Conservation (phyloP, 2,797 vertebrate genomes). For the Phataginus tricuspis region DNA sequence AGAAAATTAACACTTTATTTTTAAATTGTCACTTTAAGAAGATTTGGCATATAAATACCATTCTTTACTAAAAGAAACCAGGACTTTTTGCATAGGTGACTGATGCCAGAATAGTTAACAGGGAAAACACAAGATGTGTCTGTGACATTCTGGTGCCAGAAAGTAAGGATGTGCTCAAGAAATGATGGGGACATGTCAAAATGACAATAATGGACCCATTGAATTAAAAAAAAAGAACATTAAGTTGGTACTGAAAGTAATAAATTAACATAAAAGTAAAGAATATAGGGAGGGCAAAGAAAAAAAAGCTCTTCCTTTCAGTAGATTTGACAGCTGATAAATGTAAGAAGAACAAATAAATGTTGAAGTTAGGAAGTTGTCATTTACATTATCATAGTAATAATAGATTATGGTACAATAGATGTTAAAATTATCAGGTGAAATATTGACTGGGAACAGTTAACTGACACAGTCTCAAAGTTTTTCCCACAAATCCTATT, state of each 20-base stretch:
- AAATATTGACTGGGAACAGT: background rate
- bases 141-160: background rate
- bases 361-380: background rate
- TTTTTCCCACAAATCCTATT: background rate
- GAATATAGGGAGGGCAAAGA: background rate
- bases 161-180: slow-evolving; percentile 5
- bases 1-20: slow-evolving; percentile 35
- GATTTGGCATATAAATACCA: background rate
- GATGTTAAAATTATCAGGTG: background rate
- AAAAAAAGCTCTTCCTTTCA: background rate
- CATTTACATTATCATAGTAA: background rate
- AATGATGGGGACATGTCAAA: background rate
- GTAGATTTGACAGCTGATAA: background rate
- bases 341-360: background rate
- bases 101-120: background rate
- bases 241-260: background rate
- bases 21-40: slow-evolving; percentile 3
- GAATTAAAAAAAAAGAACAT: background rate
- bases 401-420: background rate
- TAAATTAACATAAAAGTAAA: background rate
- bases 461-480: background rate
- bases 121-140: background rate
- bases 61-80: background rate
- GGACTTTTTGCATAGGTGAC: background rate
- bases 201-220: background rate